Evolutionary conservation across 2,888 invertebrate genomes (phyloP).

Genomic region (Andrena marginata): DNA sequence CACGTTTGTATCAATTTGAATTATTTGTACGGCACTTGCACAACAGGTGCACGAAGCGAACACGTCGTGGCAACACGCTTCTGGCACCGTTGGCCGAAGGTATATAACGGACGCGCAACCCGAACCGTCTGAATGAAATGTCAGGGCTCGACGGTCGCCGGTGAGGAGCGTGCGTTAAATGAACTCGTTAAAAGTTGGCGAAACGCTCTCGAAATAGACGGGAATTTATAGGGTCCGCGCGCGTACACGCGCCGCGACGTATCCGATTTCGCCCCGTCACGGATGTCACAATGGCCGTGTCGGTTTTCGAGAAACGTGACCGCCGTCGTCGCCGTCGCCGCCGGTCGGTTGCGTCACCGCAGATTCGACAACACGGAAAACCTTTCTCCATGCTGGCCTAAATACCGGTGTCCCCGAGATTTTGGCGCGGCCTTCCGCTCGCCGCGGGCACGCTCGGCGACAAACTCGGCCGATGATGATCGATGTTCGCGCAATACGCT

Average conservation of each 20-base stretch:
- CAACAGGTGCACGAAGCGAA: constrained; percentile 40
- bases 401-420: constrained; percentile 52
- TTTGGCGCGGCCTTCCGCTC: constrained; percentile 50
- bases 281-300: constrained; percentile 63
- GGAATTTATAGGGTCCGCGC: background rate
- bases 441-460: background rate
- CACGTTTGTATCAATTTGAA: constrained; percentile 23
- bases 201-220: constrained; percentile 12
- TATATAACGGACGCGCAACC: constrained; percentile 32
- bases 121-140: constrained; percentile 40
- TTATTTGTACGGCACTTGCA: constrained; percentile 9
- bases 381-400: constrained; percentile 71
- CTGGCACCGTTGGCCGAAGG: constrained; percentile 3
- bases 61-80: background rate
- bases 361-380: constrained; percentile 78
- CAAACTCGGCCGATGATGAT: constrained; percentile 6
- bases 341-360: constrained; percentile 68
- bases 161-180: background rate
- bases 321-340: constrained; percentile 34
- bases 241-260: constrained; percentile 17
- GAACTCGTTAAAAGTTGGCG: constrained; percentile 1
- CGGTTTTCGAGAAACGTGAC: constrained; percentile 70
- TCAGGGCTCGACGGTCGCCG: background rate
- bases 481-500: background rate
- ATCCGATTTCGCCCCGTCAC: constrained; percentile 41